phyloP scores from a whole-genome alignment of 2,113 vertebrate genomes.

The Lophura nycthemera region DNA sequence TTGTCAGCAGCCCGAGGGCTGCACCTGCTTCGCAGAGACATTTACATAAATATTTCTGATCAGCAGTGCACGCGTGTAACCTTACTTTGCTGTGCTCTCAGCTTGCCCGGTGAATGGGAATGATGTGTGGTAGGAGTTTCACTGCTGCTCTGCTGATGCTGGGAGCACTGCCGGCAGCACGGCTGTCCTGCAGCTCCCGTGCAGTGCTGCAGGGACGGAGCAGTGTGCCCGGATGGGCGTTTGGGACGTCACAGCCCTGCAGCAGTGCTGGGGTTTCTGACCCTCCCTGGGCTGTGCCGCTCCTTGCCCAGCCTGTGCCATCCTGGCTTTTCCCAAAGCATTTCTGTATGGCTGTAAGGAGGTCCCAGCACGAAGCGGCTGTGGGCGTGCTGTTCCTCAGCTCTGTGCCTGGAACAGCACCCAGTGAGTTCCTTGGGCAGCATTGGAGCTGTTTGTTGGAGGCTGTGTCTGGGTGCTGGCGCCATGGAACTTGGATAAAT shows the following conservation, averaged over 20 bases:
- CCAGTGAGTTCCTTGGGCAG: neutral
- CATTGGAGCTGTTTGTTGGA: neutral
- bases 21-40: slow-evolving; percentile 12
- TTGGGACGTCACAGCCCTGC: neutral
- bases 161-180: fast-evolving
- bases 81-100: neutral
- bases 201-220: no score
- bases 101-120: neutral
- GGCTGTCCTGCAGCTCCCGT: no score
- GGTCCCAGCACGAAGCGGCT: neutral
- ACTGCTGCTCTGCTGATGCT: fast-evolving
- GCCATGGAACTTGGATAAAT: slow-evolving; percentile 17
- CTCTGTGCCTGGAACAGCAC: neutral
- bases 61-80: neutral
- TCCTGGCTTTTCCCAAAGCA: neutral
- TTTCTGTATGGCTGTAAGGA: neutral
- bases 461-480: neutral
- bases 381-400: neutral
- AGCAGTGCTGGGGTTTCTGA: neutral
- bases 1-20: slow-evolving; percentile 16
- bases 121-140: fast-evolving
- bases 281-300: no score
- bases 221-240: neutral
- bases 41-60: neutral
- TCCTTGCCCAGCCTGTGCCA: neutral